Conservation (phyloP, 1,140 invertebrate genomes). For the Berghia stephanieae region DNA sequence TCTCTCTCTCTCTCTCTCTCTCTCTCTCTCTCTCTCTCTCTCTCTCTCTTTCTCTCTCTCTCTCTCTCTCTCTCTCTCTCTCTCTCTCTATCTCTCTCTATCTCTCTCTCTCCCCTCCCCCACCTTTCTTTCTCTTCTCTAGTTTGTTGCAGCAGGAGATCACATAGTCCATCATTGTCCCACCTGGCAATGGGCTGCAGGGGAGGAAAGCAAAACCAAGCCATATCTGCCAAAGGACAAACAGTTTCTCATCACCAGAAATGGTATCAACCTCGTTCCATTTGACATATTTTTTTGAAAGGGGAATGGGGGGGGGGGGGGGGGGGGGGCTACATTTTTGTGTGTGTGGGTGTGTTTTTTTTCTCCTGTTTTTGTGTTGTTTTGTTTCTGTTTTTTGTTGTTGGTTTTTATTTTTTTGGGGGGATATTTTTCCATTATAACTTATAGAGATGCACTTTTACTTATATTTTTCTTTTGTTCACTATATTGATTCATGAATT, state of each 20-base stretch:
- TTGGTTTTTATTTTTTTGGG: no score
- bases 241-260: conserved; percentile 96
- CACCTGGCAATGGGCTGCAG: conserved; percentile 96
- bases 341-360: no score
- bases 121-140: conserved; percentile 53
- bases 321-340: no score
- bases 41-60: conserved; percentile 2
- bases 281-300: neutral
- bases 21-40: conserved; percentile 3
- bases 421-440: no score
- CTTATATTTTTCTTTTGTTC: no score
- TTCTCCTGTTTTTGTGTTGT: no score
- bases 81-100: conserved; percentile 3
- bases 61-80: neutral
- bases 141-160: conserved; percentile 97
- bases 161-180: conserved; percentile 99
- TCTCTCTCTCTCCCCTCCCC: conserved; percentile 20
- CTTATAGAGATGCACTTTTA: no score
- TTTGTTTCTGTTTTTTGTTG: no score
- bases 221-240: conserved; percentile 93
- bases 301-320: no score
- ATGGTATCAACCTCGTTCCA: conserved; percentile 69
- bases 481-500: no score
- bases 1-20: neutral
- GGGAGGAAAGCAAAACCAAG: conserved; percentile 84